These are phyloP conservation scores for Ennomos quercinarius DNA, from an alignment of 2,888 invertebrate genomes.

Conservation along the genomic window DNA sequence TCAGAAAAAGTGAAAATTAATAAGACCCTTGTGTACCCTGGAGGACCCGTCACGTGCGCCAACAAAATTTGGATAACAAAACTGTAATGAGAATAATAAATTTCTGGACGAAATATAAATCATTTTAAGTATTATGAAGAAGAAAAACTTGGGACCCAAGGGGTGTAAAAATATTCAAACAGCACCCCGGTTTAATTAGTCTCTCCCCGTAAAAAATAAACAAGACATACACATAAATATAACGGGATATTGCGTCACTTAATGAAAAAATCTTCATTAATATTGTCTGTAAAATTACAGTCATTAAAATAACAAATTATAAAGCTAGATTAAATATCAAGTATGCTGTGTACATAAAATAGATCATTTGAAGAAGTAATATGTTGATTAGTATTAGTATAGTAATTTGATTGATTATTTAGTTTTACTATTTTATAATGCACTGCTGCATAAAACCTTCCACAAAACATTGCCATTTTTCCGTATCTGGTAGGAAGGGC, in stretches of 20 bases:
- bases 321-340: no score
- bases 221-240: conserved; percentile 28
- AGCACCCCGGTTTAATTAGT: conserved; percentile 40
- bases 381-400: no score
- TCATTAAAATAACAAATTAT: no score
- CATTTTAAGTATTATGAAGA: conserved; percentile 49
- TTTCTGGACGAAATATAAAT: conserved; percentile 56
- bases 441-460: no score
- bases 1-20: conserved; percentile 35
- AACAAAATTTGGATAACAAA: conserved; percentile 48
- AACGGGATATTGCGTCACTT: conserved; percentile 10
- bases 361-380: no score
- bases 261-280: conserved; percentile 24
- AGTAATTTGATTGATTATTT: no score
- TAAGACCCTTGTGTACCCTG: conserved; percentile 31
- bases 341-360: no score
- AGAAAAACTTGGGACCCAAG: conserved; percentile 44
- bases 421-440: no score
- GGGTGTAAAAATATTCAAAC: conserved; percentile 44
- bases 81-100: conserved; percentile 64
- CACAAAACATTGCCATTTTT: no score
- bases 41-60: conserved; percentile 55
- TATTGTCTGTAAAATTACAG: neutral
- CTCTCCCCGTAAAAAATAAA: conserved; percentile 31
- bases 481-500: no score